These are phyloP conservation scores for Uria aalge DNA, from an alignment of 2,113 vertebrate genomes.

Conservation along the genomic window DNA sequence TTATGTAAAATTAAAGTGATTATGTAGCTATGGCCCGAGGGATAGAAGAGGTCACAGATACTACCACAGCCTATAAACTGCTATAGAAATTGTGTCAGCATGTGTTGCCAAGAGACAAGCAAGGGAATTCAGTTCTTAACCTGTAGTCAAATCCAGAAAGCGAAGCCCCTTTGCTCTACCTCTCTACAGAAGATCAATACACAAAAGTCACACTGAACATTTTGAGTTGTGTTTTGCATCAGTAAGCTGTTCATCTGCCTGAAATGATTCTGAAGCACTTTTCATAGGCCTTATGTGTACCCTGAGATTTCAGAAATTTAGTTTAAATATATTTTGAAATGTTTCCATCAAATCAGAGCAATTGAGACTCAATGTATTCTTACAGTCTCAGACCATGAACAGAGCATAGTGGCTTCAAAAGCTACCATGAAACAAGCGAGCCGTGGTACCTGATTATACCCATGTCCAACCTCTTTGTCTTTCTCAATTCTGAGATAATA, in stretches of 20 bases:
- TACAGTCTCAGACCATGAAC: neutral
- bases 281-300: neutral
- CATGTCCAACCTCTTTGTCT: neutral
- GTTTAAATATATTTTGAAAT: neutral
- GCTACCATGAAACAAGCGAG: neutral
- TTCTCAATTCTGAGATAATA: neutral
- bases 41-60: constrained; percentile 54
- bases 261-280: neutral
- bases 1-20: constrained; percentile 62
- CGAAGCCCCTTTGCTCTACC: neutral
- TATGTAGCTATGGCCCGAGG: constrained; percentile 50
- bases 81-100: constrained; percentile 28
- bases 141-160: neutral
- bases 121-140: constrained; percentile 31
- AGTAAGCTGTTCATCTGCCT: neutral
- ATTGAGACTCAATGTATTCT: neutral
- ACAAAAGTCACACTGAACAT: neutral
- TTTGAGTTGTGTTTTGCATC: neutral
- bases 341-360: neutral
- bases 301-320: neutral
- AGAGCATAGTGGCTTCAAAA: neutral
- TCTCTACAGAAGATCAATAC: neutral
- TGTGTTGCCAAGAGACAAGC: constrained; percentile 48
- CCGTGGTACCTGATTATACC: neutral
- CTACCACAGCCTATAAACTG: constrained; percentile 15